Evolutionary conservation across 1,140 invertebrate genomes (phyloP), one percentile per base, ranked within the genome.

Genomic region (Bombus superbus): DNA sequence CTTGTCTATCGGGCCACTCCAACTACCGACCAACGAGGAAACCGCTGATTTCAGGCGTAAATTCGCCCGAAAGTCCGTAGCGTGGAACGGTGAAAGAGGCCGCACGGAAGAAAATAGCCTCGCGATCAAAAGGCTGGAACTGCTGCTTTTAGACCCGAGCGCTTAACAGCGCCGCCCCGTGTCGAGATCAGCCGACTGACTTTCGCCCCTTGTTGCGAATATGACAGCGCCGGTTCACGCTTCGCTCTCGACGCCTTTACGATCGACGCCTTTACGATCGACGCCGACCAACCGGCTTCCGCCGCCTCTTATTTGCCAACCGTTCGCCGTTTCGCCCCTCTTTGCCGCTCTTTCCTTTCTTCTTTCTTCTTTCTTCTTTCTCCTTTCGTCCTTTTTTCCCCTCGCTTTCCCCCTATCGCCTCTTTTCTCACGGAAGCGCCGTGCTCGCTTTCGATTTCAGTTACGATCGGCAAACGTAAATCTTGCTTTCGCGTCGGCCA

Each of bases 21-120:
- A 1, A 22, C 68, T 40, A n/a, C 57, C 15, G 18, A n/a, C 47
- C 18, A 0, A 53, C 47, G 40, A 15, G 35, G 78, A 85, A 89
- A 81, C 66, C 82, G 38, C 68, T 35, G 47, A 71, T 42, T 84
- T 81, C 72, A 5, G 59, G 73, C 66, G 62, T 28, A 81, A 88
- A 89, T 85, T 85, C 83, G 15, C 28, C 57, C 22, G 22, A 35
- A 87, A 88, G 59, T 76, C 25, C 6, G 1, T 15, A 35, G 5
- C 8, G 64, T 18, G 13, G 35, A 22, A 11, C 64, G 68, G 1
- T 38, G 47, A 59, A 59, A 62, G 38, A n/a, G 28, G 28, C 59
- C 42, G 5, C 38, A 28, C 44, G 22, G n/a, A 68, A 73, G 69
- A 81, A 62, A 73, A 73, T 73, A 72, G 68, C 47, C 18, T 22